These are phyloP conservation scores for Oryzias melastigma DNA, from an alignment of 2,113 vertebrate genomes.

Conservation along the genomic window DNA sequence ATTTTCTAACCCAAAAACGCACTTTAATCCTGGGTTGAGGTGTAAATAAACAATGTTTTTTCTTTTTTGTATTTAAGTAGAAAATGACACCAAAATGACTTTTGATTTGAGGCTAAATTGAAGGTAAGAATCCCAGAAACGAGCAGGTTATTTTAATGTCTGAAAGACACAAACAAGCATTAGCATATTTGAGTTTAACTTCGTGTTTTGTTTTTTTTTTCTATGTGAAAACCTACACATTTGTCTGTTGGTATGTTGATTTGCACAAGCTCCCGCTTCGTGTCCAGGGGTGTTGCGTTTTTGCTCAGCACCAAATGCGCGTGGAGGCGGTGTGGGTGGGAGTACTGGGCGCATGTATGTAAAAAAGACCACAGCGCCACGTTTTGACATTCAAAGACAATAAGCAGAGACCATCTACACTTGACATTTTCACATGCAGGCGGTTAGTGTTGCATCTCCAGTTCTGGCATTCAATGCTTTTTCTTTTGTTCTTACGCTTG, in stretches of 20 bases:
- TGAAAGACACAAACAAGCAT: constrained; percentile 14
- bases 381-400: constrained; percentile 5
- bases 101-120: too few relatives aligned
- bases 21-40: too few relatives aligned
- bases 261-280: constrained; percentile 22
- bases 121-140: too few relatives aligned
- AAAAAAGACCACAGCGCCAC: not conserved
- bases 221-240: constrained; percentile 21
- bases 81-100: too few relatives aligned
- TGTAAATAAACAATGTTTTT: too few relatives aligned
- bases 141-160: not conserved
- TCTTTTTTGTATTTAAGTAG: too few relatives aligned
- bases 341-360: not conserved
- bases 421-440: constrained; percentile 12
- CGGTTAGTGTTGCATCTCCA: constrained; percentile 10
- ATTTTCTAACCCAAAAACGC: too few relatives aligned
- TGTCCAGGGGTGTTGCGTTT: constrained; percentile 29
- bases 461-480: constrained; percentile 1
- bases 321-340: constrained; percentile 17
- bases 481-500: not conserved
- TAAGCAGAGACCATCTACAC: not conserved
- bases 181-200: constrained; percentile 4
- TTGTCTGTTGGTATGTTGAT: constrained; percentile 14
- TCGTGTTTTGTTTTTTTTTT: not conserved
- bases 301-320: constrained; percentile 9